phyloP scores from a whole-genome alignment of 2,797 vertebrate genomes.

The Pantherophis alleghaniensis region DNA sequence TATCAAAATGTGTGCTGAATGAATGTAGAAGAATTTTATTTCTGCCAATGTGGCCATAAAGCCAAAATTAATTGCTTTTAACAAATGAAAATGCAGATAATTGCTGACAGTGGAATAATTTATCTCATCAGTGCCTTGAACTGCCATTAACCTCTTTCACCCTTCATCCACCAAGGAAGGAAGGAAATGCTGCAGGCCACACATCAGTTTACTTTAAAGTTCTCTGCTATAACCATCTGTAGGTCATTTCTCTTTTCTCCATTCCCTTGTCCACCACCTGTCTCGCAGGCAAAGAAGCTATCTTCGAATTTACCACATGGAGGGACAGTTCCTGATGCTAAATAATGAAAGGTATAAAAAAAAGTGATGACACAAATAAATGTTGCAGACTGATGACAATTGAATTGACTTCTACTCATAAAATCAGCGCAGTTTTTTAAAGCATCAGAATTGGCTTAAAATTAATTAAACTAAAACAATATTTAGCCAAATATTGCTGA shows the following conservation, averaged over 20 bases:
- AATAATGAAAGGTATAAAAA: constrained; percentile 26
- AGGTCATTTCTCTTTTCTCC: constrained; percentile 32
- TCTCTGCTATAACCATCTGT: constrained; percentile 42
- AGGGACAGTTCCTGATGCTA: constrained; percentile 15
- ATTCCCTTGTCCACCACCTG: constrained; percentile 6
- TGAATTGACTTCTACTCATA: not conserved
- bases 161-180: constrained; percentile 29
- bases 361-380: constrained; percentile 26
- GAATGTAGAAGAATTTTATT: constrained; percentile 33
- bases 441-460: not conserved
- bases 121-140: constrained; percentile 7
- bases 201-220: constrained; percentile 2
- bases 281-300: constrained; percentile 8
- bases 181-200: constrained; percentile 38
- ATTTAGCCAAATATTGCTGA: constrained; percentile 19
- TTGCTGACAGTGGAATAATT: not conserved
- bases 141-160: constrained; percentile 11
- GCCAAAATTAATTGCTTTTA: constrained; percentile 25
- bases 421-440: not conserved
- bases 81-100: constrained; percentile 33
- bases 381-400: constrained; percentile 11
- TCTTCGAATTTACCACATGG: constrained; percentile 1
- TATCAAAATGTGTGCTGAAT: constrained; percentile 28
- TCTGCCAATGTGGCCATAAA: constrained; percentile 20
- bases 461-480: constrained; percentile 9